These are phyloP conservation scores for Pterostichus niger DNA, from an alignment of 2,888 invertebrate genomes.

Conservation along the genomic window DNA sequence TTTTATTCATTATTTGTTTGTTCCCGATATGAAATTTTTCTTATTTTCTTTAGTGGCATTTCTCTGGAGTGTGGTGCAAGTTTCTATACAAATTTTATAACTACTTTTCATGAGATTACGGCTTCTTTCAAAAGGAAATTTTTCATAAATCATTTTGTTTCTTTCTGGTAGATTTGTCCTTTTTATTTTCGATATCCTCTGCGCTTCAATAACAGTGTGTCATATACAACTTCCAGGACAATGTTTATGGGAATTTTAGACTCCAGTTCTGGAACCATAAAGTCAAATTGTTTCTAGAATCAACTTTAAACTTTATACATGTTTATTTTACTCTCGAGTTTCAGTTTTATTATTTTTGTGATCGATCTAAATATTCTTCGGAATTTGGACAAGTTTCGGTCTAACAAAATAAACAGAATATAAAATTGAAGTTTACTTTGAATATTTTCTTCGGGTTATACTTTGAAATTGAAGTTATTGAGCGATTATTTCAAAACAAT, in stretches of 20 bases:
- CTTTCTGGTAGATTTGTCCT: slow-evolving; percentile 40
- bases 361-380: slow-evolving; percentile 6
- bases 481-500: not conserved
- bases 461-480: slow-evolving; percentile 9
- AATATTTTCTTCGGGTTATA: not conserved
- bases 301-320: slow-evolving; percentile 21
- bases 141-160: slow-evolving; percentile 49
- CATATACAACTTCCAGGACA: slow-evolving; percentile 9
- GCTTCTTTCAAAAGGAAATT: slow-evolving; percentile 26
- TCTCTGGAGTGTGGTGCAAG: not conserved
- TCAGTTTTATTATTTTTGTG: not conserved
- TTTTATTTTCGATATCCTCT: slow-evolving; percentile 37
- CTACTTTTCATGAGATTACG: slow-evolving; percentile 23
- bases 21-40: slow-evolving; percentile 35
- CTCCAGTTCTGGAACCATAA: not conserved
- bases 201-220: not conserved
- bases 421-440: slow-evolving; percentile 3
- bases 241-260: slow-evolving; percentile 35
- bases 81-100: slow-evolving; percentile 37
- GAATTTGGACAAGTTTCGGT: not conserved
- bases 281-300: slow-evolving; percentile 1
- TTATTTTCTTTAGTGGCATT: slow-evolving; percentile 16
- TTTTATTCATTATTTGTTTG: slow-evolving; percentile 59
- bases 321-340: slow-evolving; percentile 33
- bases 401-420: not conserved